phyloP scores from a whole-genome alignment of 1,140 invertebrate genomes.

The Rhyzopertha dominica region DNA sequence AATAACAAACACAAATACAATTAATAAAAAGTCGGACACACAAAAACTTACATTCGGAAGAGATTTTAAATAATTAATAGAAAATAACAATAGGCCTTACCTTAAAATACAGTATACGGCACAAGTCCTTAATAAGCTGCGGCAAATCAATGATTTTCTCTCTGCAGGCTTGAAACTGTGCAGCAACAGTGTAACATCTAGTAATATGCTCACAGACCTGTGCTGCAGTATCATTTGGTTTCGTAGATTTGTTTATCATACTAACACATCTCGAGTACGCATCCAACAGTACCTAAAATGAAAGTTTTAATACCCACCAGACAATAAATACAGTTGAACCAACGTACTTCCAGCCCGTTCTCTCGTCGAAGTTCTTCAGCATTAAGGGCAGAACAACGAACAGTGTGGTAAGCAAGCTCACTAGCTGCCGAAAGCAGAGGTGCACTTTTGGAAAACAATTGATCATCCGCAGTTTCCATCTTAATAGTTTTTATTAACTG shows the following conservation, averaged over 20 bases:
- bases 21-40: too few relatives aligned
- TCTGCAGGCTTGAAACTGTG: constrained; percentile 87
- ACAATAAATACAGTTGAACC: too few relatives aligned
- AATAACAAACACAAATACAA: too few relatives aligned
- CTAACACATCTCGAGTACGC: constrained; percentile 89
- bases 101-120: constrained; percentile 85
- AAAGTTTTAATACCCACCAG: constrained; percentile 5
- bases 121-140: constrained; percentile 81
- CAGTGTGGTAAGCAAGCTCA: constrained; percentile 94
- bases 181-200: constrained; percentile 89
- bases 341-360: constrained; percentile 76
- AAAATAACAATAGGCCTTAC: too few relatives aligned
- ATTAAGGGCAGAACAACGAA: constrained; percentile 94
- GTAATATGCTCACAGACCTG: constrained; percentile 92
- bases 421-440: constrained; percentile 84
- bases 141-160: constrained; percentile 84
- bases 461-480: constrained; percentile 89
- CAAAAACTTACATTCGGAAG: too few relatives aligned
- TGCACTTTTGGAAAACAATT: constrained; percentile 84
- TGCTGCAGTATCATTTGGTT: constrained; percentile 75
- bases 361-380: constrained; percentile 95
- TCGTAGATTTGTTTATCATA: constrained; percentile 75
- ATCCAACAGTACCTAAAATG: constrained; percentile 67
- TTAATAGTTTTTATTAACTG: constrained; percentile 95
- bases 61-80: too few relatives aligned